Conservation (phyloP, 1,140 invertebrate species). For the Brachystomella parvula region DNA sequence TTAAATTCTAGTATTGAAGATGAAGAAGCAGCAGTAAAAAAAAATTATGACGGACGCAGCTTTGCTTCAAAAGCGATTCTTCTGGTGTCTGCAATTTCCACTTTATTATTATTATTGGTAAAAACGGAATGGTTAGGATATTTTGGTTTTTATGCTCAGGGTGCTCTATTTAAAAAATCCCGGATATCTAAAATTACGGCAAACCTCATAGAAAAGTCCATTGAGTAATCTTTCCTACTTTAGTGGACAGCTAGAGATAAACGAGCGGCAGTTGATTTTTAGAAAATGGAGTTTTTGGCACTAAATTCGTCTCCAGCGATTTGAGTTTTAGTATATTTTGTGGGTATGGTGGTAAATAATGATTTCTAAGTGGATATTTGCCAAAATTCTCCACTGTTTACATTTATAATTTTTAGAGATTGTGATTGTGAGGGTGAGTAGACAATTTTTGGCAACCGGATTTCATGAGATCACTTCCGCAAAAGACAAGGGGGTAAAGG, state of each 20-base stretch:
- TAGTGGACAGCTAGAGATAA: not conserved
- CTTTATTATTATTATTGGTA: too few relatives aligned
- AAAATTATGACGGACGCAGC: too few relatives aligned
- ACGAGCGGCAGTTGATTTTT: not conserved
- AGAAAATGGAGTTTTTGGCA: not conserved
- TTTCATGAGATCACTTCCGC: not conserved
- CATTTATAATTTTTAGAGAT: too few relatives aligned
- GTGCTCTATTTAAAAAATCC: not conserved
- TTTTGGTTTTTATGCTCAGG: not conserved
- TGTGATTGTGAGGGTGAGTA: not conserved
- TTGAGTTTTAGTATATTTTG: too few relatives aligned
- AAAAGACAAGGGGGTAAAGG: too few relatives aligned
- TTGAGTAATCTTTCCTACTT: slow-evolving; percentile 1
- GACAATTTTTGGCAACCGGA: not conserved
- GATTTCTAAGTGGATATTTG: not conserved
- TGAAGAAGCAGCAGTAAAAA: too few relatives aligned
- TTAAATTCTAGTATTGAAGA: too few relatives aligned
- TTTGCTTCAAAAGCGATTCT: too few relatives aligned
- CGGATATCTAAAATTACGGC: slow-evolving; percentile 1
- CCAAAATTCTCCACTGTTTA: not conserved
- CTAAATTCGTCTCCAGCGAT: not conserved
- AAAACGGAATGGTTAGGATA: not conserved
- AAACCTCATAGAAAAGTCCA: not conserved
- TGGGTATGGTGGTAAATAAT: too few relatives aligned
- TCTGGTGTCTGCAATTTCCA: too few relatives aligned